A percentile compares a stretch with the other conserved stretches of the same genome.
Conservation (phyloP, 2,113 vertebrate species). For the Nettapus auritus region DNA sequence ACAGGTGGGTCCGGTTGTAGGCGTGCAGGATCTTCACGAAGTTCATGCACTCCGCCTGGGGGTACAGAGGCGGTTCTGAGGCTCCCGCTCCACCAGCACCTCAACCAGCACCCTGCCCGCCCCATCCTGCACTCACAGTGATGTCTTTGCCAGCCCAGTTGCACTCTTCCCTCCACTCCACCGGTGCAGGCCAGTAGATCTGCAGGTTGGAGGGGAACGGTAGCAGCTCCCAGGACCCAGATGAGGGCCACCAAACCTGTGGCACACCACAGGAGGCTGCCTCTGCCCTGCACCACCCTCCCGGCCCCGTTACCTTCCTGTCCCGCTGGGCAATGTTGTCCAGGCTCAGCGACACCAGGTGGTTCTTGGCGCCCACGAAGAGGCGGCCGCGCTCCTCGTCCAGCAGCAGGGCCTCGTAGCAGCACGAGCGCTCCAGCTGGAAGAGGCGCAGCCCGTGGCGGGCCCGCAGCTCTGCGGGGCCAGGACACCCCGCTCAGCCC, state of each 20-base stretch:
- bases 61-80: accelerated
- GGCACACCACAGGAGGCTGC: neutral
- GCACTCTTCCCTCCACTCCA: slow-evolving; percentile 98
- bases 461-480: slow-evolving; percentile 84
- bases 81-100: too few relatives aligned
- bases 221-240: neutral
- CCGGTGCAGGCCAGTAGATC: slow-evolving; percentile 95
- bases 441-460: slow-evolving; percentile 87
- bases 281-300: neutral
- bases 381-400: slow-evolving; percentile 93
- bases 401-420: slow-evolving; percentile 89
- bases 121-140: slow-evolving; percentile 81
- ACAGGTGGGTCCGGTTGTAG: slow-evolving; percentile 93
- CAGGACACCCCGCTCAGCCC: neutral
- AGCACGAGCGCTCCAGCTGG: slow-evolving; percentile 89
- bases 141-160: slow-evolving; percentile 99
- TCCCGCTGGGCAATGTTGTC: slow-evolving; percentile 92
- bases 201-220: slow-evolving; percentile 25
- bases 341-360: slow-evolving; percentile 90
- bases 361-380: slow-evolving; percentile 92
- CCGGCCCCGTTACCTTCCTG: slow-evolving; percentile 82
- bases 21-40: slow-evolving; percentile 93
- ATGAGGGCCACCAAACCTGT: neutral
- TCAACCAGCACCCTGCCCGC: neutral
- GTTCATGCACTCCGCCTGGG: slow-evolving; percentile 94